Base-by-base conservation (phyloP, 1,140 invertebrate genomes). In the Solenopsis fugax region DNA sequence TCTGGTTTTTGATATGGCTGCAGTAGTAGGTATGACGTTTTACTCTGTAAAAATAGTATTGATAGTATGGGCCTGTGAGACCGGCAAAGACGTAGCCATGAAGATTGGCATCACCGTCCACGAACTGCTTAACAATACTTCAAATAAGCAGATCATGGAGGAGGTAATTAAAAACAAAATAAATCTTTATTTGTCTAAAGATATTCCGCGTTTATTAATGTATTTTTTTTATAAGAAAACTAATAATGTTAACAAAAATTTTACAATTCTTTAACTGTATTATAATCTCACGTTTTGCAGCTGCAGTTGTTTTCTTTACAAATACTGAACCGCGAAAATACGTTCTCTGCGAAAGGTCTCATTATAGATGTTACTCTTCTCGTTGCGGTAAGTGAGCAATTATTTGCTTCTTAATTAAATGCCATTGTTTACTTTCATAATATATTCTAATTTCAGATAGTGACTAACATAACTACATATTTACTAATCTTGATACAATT, bases 11-110 rank as follows among this genome's bases (percentile, higher is more conserved):
- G 34, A 65, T 41, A 1, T 41, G 1, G 0, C 5, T 37, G 0
- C 24, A 12, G n/a, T 65, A 5, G 0, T 37, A 7, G 9, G 0
- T 12, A 34, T 24, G 1, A 69, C 0, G 2, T 93, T 92, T 80
- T 92, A 93, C 41, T 71, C 91, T 0, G 1, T 88, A 0, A 94
- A 94, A 64, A 90, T 94, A 29, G 0, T 81, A 0, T 16, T 86
- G 0, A 88, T 94, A 0, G 89, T 93, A 10, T 93, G 91, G 87
- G 58, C 90, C 0, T 95, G 94, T 37, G 92, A 95, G 18, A 90
- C 71, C 0, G 86, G 92, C 7, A 94, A 90, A 62, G 87, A 90
- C 10, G 69, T 92, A 29, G 92, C 92, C 1, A 24, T 6, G 1
- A 85, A 76, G 56, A 90, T 94, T 56, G 92, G 92, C 9, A 78